These are phyloP conservation scores for Cervus canadensis DNA, from an alignment of 2,113 vertebrate species.

Conservation along the genomic window DNA sequence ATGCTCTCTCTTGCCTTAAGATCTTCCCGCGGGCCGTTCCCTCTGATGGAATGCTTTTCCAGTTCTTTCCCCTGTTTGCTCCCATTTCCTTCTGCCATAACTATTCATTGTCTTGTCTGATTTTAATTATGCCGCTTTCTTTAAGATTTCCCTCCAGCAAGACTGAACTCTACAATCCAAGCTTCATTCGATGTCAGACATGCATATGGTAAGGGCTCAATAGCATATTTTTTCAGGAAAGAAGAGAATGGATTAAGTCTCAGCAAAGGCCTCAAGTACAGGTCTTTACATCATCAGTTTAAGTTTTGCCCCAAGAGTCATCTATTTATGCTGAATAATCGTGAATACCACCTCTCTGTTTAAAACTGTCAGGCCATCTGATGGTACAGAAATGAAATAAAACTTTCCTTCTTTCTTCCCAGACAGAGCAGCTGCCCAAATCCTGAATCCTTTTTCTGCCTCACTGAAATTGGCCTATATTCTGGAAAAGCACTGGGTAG, in stretches of 20 bases:
- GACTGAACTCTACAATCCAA: neutral
- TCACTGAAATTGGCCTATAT: neutral
- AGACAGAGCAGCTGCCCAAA: neutral
- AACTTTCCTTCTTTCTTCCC: neutral
- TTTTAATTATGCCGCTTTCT: neutral
- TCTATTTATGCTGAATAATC: neutral
- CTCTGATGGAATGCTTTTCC: neutral
- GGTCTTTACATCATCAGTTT: neutral
- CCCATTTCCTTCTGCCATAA: neutral
- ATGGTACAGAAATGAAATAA: neutral
- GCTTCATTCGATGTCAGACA: neutral
- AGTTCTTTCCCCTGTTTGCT: fast-evolving
- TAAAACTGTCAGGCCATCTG: neutral
- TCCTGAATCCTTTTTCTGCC: neutral
- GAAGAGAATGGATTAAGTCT: neutral
- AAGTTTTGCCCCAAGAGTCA: neutral
- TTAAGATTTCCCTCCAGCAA: neutral
- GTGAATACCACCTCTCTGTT: neutral
- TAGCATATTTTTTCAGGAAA: neutral
- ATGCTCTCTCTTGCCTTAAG: neutral
- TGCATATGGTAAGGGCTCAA: neutral
- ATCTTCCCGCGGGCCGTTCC: neutral
- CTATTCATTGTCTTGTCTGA: neutral
- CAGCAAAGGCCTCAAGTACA: neutral
- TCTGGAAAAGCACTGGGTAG: neutral